Conservation (phyloP, 2,888 invertebrate species). For the Blastobasis adustella region DNA sequence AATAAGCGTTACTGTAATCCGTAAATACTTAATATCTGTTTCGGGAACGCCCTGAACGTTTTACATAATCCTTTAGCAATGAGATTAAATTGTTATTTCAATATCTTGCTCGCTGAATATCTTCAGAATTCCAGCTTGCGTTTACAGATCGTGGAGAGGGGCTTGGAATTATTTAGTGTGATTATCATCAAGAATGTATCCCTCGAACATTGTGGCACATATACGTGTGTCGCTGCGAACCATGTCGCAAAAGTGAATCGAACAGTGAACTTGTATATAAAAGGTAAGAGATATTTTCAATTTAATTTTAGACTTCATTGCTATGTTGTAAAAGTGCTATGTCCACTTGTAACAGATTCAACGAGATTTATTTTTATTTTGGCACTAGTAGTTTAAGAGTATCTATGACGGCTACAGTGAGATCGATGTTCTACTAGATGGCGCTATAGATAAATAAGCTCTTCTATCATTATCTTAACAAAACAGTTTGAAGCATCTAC, state of each 20-base stretch:
- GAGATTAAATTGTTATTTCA: conserved; percentile 10
- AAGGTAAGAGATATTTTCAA: conserved; percentile 67
- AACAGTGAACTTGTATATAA: conserved; percentile 81
- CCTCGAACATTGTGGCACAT: conserved; percentile 80
- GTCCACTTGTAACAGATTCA: too few relatives aligned
- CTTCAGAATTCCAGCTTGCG: not conserved
- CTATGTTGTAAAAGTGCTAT: too few relatives aligned
- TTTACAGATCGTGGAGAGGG: conserved; percentile 77
- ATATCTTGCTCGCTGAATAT: conserved; percentile 1
- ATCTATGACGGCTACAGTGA: too few relatives aligned
- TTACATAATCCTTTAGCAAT: conserved; percentile 7
- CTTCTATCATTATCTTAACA: too few relatives aligned
- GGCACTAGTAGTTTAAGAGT: not conserved
- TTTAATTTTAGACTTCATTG: too few relatives aligned
- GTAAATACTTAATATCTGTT: conserved; percentile 6
- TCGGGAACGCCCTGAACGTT: conserved; percentile 4
- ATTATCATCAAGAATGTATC: conserved; percentile 83
- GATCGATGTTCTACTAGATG: too few relatives aligned
- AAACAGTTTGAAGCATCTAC: too few relatives aligned
- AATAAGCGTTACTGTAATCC: not conserved
- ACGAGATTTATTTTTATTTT: too few relatives aligned
- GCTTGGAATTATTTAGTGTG: conserved; percentile 81
- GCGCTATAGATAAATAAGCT: too few relatives aligned
- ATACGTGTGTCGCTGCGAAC: conserved; percentile 83
- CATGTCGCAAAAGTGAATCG: conserved; percentile 81